Evolutionary conservation across 2,888 invertebrate genomes (phyloP), one percentile per base, ranked within the genome.

Genomic region (Leptogaster cylindrica): DNA sequence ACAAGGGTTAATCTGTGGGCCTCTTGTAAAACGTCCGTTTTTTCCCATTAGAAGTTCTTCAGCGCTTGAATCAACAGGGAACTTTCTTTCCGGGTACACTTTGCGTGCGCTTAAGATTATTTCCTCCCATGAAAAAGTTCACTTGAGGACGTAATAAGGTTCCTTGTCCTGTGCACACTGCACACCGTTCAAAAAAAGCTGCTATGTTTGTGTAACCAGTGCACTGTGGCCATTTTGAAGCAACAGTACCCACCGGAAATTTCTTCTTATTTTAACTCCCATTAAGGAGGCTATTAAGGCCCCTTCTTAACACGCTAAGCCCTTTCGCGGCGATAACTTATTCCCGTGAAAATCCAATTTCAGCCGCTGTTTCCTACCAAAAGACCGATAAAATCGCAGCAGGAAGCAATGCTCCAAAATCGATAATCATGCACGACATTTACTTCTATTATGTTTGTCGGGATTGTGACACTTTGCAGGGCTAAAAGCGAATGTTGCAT

Each of bases 1-100:
- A 64, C 33, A 64, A 63, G 64, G 33, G 48, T 48, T 48, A 33
- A 64, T 46, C 48, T 48, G 12, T 46, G 3, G 48, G 14, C 28
- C 31, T 7, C 16, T 6, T 41, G 7, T 20, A n/a, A 3, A 16
- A n/a, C 33, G 7, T 33, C 18, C n/a, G 16, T 33, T 33, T 52
- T 7, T 52, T 10, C 16, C 36, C 33, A 18, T 28, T 36, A 18
- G n/a, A 3, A 23, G 27, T 44, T 16, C 28, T 7, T 7, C 25
- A n/a, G 31, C 12, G 8, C 39, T 23, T 36, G 55, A 23, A 20
- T 55, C 55, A 23, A 55, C 36, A 55, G 23, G 39, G 36, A 7
- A 36, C 31, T 16, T 52, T 14, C 36, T n/a, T 36, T 12, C n/a
- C n/a, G 4, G 18, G 23, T 16, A 14, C 3, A 55, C 5, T 55